Conservation (phyloP, 2,797 vertebrate species). For the Smutsia gigantea region DNA sequence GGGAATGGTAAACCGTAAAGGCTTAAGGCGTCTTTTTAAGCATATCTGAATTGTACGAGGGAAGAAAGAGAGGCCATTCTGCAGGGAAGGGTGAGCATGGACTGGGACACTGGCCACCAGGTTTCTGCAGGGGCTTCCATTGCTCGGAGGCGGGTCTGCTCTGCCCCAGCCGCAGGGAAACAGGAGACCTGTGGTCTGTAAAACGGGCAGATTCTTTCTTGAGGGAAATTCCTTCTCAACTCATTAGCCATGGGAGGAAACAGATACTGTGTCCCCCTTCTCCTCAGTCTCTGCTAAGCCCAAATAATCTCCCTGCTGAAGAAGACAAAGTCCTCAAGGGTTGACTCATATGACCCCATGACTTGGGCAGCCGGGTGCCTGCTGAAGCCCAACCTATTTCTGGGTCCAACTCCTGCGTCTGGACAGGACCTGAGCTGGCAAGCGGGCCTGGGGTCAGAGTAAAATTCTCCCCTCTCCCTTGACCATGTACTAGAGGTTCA, state of each 20-base stretch:
- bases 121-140: too few species aligned
- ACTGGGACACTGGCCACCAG: background rate
- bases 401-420: background rate
- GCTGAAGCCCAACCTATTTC: background rate
- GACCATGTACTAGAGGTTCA: background rate
- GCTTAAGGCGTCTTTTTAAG: background rate
- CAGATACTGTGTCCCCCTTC: conserved; percentile 26
- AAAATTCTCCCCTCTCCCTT: background rate
- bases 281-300: conserved; percentile 62
- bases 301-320: conserved; percentile 62
- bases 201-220: background rate
- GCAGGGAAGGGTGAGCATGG: background rate
- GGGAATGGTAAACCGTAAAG: background rate
- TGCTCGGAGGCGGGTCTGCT: rapidly evolving
- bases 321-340: background rate
- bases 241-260: conserved; percentile 54
- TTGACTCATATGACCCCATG: background rate
- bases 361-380: background rate
- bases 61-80: background rate
- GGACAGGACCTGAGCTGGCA: background rate
- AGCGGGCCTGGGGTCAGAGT: background rate
- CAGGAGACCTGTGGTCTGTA: background rate
- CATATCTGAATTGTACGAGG: background rate
- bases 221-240: conserved; percentile 42
- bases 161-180: background rate